A percentile compares a stretch with the other conserved stretches of the same genome.
phyloP scores from a whole-genome alignment of 37 sponge, comb jelly and placozoan species.

The Hexactinellida sp. region DNA sequence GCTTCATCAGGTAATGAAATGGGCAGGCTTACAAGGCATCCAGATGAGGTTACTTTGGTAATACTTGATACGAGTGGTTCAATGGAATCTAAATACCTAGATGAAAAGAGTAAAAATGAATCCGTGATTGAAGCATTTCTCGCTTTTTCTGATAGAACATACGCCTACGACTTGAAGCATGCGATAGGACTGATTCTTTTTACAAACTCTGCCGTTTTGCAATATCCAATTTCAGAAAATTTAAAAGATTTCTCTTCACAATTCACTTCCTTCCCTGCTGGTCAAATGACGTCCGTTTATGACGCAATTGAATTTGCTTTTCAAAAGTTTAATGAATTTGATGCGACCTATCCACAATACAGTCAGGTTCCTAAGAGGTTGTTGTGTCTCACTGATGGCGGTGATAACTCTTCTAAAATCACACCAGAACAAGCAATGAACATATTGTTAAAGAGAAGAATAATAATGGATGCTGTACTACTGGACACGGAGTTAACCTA shows the following conservation, averaged over 20 bases:
- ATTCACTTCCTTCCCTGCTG: not conserved
- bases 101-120: not conserved
- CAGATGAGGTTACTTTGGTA: not conserved
- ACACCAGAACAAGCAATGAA: not conserved
- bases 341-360: not conserved
- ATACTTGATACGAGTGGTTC: not conserved
- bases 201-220: not conserved
- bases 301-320: not conserved
- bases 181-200: not conserved
- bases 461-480: not conserved
- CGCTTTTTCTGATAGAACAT: constrained; percentile 17
- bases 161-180: constrained; percentile 17
- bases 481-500: not conserved
- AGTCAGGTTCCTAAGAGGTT: not conserved
- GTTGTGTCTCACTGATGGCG: constrained; percentile 22
- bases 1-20: not conserved
- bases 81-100: not conserved
- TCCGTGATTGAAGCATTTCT: not conserved
- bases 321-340: not conserved
- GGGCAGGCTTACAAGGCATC: not conserved
- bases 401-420: not conserved
- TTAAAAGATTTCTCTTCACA: not conserved
- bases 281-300: not conserved
- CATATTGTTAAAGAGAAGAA: not conserved
- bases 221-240: constrained; percentile 4